A percentile compares a stretch with the other conserved stretches of the same genome.
phyloP scores from a whole-genome alignment of 2,888 invertebrate species.

The Machimus atricapillus region DNA sequence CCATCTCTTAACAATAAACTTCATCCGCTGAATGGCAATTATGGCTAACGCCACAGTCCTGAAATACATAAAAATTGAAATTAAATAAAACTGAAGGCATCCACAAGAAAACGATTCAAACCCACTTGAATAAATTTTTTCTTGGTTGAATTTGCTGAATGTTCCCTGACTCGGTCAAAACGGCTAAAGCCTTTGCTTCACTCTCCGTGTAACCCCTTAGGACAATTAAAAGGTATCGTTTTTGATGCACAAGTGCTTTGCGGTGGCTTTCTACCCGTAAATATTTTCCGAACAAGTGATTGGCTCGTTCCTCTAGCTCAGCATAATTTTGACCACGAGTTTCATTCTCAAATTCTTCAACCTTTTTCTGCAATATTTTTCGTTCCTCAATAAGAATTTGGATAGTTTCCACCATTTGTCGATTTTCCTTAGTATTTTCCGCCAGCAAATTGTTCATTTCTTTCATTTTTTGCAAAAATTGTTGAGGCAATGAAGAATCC shows the following conservation, averaged over 20 bases:
- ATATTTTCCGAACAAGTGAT: constrained; percentile 72
- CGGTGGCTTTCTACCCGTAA: constrained; percentile 83
- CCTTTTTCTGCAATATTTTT: constrained; percentile 62
- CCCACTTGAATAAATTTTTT: constrained; percentile 60
- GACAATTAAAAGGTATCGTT: constrained; percentile 81
- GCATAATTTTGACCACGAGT: constrained; percentile 44
- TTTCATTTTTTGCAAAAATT: constrained; percentile 62
- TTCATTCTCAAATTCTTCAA: constrained; percentile 60
- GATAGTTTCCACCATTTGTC: constrained; percentile 63
- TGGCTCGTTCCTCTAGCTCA: constrained; percentile 64
- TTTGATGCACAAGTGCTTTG: constrained; percentile 90
- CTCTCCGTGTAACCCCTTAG: constrained; percentile 62
- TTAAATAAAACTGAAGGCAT: background rate
- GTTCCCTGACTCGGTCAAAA: constrained; percentile 49
- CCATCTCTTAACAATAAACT: constrained; percentile 71
- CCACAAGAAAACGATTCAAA: background rate
- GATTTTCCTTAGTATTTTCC: constrained; percentile 65
- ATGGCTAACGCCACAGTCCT: constrained; percentile 67
- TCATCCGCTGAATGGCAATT: constrained; percentile 71
- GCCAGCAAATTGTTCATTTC: constrained; percentile 65
- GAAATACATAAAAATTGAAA: constrained; percentile 50
- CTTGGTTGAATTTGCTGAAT: constrained; percentile 48
- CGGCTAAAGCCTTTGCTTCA: constrained; percentile 55
- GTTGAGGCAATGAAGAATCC: constrained; percentile 57
- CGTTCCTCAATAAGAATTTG: constrained; percentile 64